These are phyloP conservation scores for Chelidonichthys spinosus DNA, from an alignment of 2,797 vertebrate species.

Conservation along the genomic window DNA sequence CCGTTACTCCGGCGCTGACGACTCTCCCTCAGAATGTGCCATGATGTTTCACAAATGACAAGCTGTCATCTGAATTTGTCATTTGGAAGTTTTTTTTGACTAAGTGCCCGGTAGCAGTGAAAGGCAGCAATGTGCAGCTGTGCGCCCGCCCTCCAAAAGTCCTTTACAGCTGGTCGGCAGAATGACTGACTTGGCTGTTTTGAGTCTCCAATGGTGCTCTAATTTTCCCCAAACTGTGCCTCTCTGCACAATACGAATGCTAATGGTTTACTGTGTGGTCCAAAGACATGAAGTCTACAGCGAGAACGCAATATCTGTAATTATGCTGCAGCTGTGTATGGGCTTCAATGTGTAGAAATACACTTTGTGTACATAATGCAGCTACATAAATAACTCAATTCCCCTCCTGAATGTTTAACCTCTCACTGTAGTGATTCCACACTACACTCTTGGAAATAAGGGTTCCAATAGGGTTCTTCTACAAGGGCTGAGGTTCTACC, in stretches of 20 bases:
- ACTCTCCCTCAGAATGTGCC: not conserved
- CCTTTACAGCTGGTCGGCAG: conserved; percentile 52
- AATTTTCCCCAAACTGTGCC: conserved; percentile 31
- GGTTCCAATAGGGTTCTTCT: too few species aligned
- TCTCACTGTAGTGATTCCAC: not conserved
- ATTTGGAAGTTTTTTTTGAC: conserved; percentile 38
- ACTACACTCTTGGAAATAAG: too few species aligned
- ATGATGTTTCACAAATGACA: conserved; percentile 31
- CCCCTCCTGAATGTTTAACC: not conserved
- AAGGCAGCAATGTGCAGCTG: conserved; percentile 59
- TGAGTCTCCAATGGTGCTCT: conserved; percentile 18
- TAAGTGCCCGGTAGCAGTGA: conserved; percentile 31
- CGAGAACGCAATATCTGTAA: not conserved
- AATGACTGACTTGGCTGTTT: conserved; percentile 37
- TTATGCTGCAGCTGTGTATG: not conserved
- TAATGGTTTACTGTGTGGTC: not conserved
- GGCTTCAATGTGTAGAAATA: not conserved
- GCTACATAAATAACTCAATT: not conserved
- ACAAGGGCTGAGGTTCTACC: too few species aligned
- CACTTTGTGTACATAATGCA: not conserved
- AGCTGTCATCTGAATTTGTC: conserved; percentile 46
- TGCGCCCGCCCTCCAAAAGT: conserved; percentile 61
- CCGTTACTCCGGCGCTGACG: not conserved
- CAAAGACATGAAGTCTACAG: not conserved
- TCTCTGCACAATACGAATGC: not conserved